Evolutionary conservation across 2,113 vertebrate species (phyloP).

Genomic region (Trematomus loennbergii): DNA sequence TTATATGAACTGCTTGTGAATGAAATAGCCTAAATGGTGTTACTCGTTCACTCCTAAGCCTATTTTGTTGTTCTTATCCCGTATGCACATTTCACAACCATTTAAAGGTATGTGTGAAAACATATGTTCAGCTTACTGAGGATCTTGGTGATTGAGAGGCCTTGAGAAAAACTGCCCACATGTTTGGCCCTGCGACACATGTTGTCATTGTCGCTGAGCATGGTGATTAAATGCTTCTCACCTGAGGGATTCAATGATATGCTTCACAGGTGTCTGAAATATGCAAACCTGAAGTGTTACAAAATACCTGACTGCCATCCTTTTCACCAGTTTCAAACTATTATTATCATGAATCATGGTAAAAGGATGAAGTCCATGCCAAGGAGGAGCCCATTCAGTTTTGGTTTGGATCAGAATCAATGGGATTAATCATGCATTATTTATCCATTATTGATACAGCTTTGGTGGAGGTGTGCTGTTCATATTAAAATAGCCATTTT

Average conservation of each 20-base stretch:
- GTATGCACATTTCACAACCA: conserved; percentile 13
- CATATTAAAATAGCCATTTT: too few relatives aligned
- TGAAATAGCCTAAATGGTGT: conserved; percentile 11
- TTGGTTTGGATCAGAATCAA: too few relatives aligned
- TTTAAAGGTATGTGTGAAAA: conserved; percentile 32
- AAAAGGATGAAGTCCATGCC: too few relatives aligned
- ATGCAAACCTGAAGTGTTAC: conserved; percentile 14
- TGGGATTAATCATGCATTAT: too few relatives aligned
- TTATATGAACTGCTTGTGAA: conserved; percentile 4
- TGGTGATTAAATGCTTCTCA: conserved; percentile 68
- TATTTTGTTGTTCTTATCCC: conserved; percentile 12
- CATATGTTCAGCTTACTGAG: conserved; percentile 61
- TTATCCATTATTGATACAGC: too few relatives aligned
- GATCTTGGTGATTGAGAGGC: conserved; percentile 10
- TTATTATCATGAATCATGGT: background rate
- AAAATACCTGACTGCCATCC: background rate
- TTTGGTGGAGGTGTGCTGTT: too few relatives aligned
- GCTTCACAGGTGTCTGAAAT: conserved; percentile 57
- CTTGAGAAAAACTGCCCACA: background rate
- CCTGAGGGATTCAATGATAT: background rate
- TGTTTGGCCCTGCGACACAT: conserved; percentile 71
- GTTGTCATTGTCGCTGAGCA: conserved; percentile 54
- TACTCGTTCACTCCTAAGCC: conserved; percentile 30
- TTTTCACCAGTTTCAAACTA: background rate
- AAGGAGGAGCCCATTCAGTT: too few relatives aligned